A percentile compares a stretch with the other conserved stretches of the same genome.
These are phyloP conservation scores for Stenolophus ochropezus DNA, from an alignment of 2,888 invertebrate species.

Conservation along the genomic window DNA sequence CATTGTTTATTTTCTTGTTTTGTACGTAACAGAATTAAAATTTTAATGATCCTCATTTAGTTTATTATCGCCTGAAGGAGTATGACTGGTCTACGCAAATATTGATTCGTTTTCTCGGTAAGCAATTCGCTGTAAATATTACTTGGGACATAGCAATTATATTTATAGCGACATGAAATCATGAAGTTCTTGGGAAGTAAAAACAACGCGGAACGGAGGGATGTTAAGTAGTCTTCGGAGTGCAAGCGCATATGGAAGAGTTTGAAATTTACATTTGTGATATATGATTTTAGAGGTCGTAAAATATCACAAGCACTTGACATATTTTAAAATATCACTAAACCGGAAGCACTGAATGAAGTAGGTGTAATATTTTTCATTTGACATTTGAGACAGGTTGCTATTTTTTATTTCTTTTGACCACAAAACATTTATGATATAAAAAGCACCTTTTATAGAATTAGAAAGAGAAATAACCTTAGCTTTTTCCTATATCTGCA, in stretches of 20 bases:
- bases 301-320: constrained; percentile 40
- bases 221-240: background rate
- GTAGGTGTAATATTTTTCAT: constrained; percentile 40
- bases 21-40: background rate
- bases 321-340: constrained; percentile 45
- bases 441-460: background rate
- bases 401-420: constrained; percentile 13
- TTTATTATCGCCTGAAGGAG: background rate
- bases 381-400: constrained; percentile 32
- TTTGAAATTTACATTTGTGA: constrained; percentile 31
- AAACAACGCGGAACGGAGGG: background rate
- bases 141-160: constrained; percentile 1
- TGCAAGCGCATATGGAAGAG: background rate
- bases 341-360: constrained; percentile 12
- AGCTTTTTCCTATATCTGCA: too few relatives aligned
- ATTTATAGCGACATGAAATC: constrained; percentile 16
- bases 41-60: background rate
- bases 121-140: background rate
- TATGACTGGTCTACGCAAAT: background rate
- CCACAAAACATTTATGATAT: background rate
- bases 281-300: constrained; percentile 30
- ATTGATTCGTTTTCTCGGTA: constrained; percentile 13
- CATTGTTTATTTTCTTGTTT: background rate
- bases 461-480: background rate
- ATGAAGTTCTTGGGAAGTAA: background rate